These are phyloP conservation scores for Poeciliopsis turneri DNA, from an alignment of 2,797 vertebrate species.

Conservation along the genomic window DNA sequence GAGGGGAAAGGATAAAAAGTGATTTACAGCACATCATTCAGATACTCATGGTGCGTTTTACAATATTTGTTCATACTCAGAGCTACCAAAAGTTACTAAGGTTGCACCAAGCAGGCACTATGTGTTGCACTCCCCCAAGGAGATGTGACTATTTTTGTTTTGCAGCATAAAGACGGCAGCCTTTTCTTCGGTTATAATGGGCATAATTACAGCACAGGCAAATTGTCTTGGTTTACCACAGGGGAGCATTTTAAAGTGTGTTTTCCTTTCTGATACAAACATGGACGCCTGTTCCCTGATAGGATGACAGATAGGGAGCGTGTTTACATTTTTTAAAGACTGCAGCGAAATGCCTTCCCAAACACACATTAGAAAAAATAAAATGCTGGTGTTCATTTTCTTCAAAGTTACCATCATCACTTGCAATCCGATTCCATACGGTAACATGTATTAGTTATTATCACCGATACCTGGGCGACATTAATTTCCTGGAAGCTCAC, in stretches of 20 bases:
- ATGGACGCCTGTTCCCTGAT: neutral
- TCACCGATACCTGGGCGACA: neutral
- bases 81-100: constrained; percentile 28
- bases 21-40: constrained; percentile 11
- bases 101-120: constrained; percentile 16
- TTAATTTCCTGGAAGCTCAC: neutral
- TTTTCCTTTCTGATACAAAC: constrained; percentile 6
- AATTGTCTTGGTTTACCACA: constrained; percentile 1
- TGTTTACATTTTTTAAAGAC: constrained; percentile 15
- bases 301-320: constrained; percentile 5
- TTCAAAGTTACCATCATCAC: neutral
- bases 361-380: neutral
- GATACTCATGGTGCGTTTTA: constrained; percentile 38
- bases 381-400: neutral
- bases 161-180: neutral
- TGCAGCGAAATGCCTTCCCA: neutral
- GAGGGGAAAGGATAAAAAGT: constrained; percentile 15
- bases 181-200: neutral
- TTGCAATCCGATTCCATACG: neutral
- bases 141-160: constrained; percentile 7
- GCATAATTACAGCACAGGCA: neutral
- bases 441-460: constrained; percentile 1
- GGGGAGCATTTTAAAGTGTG: neutral
- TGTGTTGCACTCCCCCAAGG: neutral
- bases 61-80: constrained; percentile 52